Base-by-base conservation (phyloP, 2,888 invertebrate species). In the Phymatocera aterrima region DNA sequence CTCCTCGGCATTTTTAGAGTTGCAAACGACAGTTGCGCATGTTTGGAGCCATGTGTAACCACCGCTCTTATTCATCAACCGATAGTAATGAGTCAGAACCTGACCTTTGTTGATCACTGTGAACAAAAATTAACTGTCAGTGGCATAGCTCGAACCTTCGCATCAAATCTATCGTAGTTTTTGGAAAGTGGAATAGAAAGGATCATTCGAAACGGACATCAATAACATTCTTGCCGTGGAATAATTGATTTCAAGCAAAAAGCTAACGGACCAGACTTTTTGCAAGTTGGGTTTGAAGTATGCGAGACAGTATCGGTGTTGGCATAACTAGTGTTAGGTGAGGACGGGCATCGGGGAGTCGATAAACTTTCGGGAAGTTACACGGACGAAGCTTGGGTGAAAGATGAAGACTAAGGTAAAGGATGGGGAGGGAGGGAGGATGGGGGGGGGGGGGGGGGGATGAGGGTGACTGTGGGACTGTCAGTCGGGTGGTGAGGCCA, bases 1-100 rank as follows among this genome's bases (percentile, higher is more conserved):
- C 90, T 99, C 98, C 82, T 99, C 98, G 5, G 97, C 96, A 88
- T 98, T 98, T 92, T 98, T 99, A 77, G 97, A 95, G 88, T 96
- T 98, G 92, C 97, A 98, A 79, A 99, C 97, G 60, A 98, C 97
- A 0, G 98, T 99, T 80, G 98, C 98, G 91, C 98, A 99, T 0
- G 97, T 98, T 91, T 98, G 98, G 87, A 99, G 92, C 98, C 98
- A 99, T 77, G 98, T 97, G 92, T 96, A 99, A 46, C 99, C 99
- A 5, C 98, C 98, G 84, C 94, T 95, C 91, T 98, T 98, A 92
- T 98, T 98, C 96, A 99, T 97, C 88, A 99, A 92, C 87, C 98
- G 95, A 91, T 97, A 98, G 92, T 98, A 99, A 91, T 97, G 97
- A 18, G 98, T 98, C 90, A 98, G 92, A 79, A 98, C 98, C 92